Conservation (phyloP, 2,113 vertebrate genomes). For the Xiphophorus hellerii region DNA sequence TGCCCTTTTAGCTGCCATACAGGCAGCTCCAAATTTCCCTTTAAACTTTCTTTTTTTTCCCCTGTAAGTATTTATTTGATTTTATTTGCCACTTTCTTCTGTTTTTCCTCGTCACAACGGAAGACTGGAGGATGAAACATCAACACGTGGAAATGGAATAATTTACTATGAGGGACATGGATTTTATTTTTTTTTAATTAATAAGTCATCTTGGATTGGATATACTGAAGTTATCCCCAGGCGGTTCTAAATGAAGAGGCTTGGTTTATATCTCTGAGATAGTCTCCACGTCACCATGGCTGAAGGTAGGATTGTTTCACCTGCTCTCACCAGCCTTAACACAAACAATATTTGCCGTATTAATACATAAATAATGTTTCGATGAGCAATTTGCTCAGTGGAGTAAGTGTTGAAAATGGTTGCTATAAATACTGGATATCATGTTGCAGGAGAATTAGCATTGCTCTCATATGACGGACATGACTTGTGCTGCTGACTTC, state of each 20-base stretch:
- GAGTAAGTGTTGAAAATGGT: constrained; percentile 58
- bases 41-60: constrained; percentile 14
- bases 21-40: constrained; percentile 64
- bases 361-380: constrained; percentile 22
- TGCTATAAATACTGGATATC: constrained; percentile 79
- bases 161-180: constrained; percentile 32
- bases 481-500: constrained; percentile 36
- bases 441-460: constrained; percentile 59
- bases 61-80: neutral
- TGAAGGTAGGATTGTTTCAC: constrained; percentile 72
- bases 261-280: constrained; percentile 37
- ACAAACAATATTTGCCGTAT: neutral
- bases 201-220: constrained; percentile 41
- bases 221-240: constrained; percentile 31
- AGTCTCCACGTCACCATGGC: constrained; percentile 63
- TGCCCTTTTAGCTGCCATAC: constrained; percentile 62
- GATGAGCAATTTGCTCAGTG: neutral
- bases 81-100: neutral
- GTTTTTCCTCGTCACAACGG: constrained; percentile 4
- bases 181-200: neutral
- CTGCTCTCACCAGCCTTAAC: neutral
- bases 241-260: constrained; percentile 50
- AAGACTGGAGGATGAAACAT: constrained; percentile 51
- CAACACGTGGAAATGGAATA: constrained; percentile 56
- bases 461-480: constrained; percentile 48